Conservation (phyloP, 2,113 vertebrate species). For the Cygnus atratus region DNA sequence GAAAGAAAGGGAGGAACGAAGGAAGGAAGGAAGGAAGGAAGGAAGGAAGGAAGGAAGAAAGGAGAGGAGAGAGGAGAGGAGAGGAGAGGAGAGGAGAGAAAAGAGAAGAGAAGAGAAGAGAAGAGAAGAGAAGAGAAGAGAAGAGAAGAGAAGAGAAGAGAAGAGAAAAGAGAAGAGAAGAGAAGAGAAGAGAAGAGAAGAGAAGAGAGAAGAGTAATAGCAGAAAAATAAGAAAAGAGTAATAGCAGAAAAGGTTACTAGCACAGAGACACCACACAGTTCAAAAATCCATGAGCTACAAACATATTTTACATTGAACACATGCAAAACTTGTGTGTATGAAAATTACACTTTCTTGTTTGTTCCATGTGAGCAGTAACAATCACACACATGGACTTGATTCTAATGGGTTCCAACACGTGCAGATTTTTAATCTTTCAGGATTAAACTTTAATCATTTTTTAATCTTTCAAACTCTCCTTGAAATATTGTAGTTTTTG, state of each 20-base stretch:
- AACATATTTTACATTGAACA: not conserved
- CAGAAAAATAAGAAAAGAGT: too few species aligned
- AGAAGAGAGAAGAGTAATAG: too few species aligned
- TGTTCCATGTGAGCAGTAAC: not conserved
- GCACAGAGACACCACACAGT: not conserved
- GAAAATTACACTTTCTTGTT: not conserved
- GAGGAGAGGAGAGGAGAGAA: too few species aligned
- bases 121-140: too few species aligned
- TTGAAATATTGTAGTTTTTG: not conserved
- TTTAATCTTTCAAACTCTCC: constrained; percentile 8
- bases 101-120: too few species aligned
- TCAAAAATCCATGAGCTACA: not conserved
- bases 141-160: too few species aligned
- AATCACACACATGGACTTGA: not conserved
- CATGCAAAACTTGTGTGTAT: not conserved
- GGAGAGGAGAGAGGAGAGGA: too few species aligned
- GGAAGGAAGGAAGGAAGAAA: too few species aligned
- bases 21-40: too few species aligned
- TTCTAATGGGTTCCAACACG: not conserved
- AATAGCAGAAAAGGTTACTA: not conserved
- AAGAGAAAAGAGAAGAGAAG: too few species aligned
- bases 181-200: too few species aligned
- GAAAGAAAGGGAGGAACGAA: too few species aligned
- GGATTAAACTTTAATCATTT: not conserved
- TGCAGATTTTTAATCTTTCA: not conserved